phyloP scores from a whole-genome alignment of 2,888 invertebrate species.

The Drosophila helvetica region DNA sequence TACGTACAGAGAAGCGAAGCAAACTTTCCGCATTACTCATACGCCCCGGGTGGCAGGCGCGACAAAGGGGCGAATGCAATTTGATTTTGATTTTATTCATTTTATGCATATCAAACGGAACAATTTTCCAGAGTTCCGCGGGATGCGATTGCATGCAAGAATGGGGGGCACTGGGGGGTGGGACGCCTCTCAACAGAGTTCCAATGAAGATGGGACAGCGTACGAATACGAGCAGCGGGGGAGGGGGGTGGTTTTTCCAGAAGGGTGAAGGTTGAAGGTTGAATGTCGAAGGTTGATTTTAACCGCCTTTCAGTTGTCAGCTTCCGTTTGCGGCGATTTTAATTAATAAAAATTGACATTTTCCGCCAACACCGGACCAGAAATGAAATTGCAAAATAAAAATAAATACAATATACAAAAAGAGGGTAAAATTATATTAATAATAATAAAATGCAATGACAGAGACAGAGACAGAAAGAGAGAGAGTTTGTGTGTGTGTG shows the following conservation, averaged over 20 bases:
- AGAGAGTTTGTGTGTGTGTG: background rate
- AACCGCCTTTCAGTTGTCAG: conserved; percentile 48
- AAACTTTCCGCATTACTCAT: conserved; percentile 54
- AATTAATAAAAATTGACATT: conserved; percentile 62
- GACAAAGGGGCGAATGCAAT: conserved; percentile 25
- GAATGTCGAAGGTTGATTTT: conserved; percentile 10
- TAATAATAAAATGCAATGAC: conserved; percentile 19
- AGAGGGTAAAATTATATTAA: conserved; percentile 10
- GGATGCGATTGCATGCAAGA: background rate
- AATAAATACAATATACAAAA: background rate
- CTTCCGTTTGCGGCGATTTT: conserved; percentile 55
- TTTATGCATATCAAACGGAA: conserved; percentile 40
- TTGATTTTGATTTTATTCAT: conserved; percentile 51
- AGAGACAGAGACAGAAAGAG: background rate
- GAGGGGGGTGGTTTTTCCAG: conserved; percentile 8
- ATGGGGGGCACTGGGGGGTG: background rate
- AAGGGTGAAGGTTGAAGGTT: conserved; percentile 8
- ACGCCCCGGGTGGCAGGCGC: conserved; percentile 36
- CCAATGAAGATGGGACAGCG: background rate
- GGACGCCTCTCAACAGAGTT: background rate
- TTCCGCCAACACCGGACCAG: conserved; percentile 14
- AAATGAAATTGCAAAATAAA: conserved; percentile 34
- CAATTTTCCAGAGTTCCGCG: conserved; percentile 13
- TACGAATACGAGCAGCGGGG: background rate
- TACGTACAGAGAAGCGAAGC: conserved; percentile 14